Base-by-base conservation (phyloP, 2,113 vertebrate species). In the Lophius piscatorius region DNA sequence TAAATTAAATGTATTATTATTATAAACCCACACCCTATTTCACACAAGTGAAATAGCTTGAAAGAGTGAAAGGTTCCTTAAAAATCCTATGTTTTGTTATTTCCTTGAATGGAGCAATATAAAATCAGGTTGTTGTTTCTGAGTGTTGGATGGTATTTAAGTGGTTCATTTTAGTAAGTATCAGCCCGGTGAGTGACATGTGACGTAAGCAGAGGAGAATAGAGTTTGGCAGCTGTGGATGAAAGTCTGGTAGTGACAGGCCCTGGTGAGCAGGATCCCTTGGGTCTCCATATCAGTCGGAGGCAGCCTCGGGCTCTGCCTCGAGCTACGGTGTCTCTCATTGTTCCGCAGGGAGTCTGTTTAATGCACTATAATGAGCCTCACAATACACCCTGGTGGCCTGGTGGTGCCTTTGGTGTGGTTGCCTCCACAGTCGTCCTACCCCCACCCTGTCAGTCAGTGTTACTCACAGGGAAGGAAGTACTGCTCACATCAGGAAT, bases 301-400 rank as follows among this genome's bases (percentile, higher is more conserved):
- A 86, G 86, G 80, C 93, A 95, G 94, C 92, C 84, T 59, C 36
- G 0, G 84, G 86, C 80, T 42, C 60, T 46, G 74, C 84, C 65
- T 83, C 76, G 87, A 91, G 90, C 89, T 88, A 90, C 89, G n/a
- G 65, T 67, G 90, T 89, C 90, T 89, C 88, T 90, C 92, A 92
- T 93, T 92, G 92, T 93, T 90, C 89, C 79, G 75, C 88, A 83
- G 88, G 92, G 88, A 83, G 39, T 85, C 89, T 91, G 92, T 91
- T 94, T 93, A 94, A 94, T 93, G 90, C 91, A 83, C 85, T 86
- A 90, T 94, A 95, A 95, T 93, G 93, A 94, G 90, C 66, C 74
- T 39, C 63, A 18, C 56, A 70, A 31, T 71, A 57, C 51, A 54
- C 80, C 69, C 78, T 56, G 56, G 74, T 82, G 80, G 70, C 70